phyloP scores from a whole-genome alignment of 2,113 vertebrate species.

The Amia ocellicauda region DNA sequence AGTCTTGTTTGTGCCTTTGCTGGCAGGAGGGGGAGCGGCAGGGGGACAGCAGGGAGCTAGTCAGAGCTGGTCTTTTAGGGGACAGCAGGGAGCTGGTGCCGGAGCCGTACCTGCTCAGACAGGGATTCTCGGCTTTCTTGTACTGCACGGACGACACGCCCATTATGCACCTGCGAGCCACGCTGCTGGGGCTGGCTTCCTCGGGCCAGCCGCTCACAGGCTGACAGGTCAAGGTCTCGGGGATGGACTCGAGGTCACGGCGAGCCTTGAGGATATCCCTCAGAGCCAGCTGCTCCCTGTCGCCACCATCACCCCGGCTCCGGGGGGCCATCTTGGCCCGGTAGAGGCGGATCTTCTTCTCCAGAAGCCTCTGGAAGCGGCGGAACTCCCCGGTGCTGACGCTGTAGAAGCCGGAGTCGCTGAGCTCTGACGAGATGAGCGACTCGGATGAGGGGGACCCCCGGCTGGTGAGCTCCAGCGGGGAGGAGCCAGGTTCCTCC shows the following conservation, averaged over 20 bases:
- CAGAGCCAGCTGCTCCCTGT: neutral
- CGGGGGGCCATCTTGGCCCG: slow-evolving; percentile 58
- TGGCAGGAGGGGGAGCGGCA: slow-evolving; percentile 66
- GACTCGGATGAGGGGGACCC: slow-evolving; percentile 57
- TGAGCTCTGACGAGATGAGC: slow-evolving; percentile 63
- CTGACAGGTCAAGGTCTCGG: slow-evolving; percentile 59
- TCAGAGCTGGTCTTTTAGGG: slow-evolving; percentile 41
- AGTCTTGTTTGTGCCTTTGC: slow-evolving; percentile 50
- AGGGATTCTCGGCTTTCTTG: slow-evolving; percentile 57
- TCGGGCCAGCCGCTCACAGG: slow-evolving; percentile 45
- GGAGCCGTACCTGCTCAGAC: slow-evolving; percentile 63
- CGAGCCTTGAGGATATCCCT: slow-evolving; percentile 66
- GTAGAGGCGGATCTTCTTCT: slow-evolving; percentile 65
- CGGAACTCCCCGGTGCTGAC: slow-evolving; percentile 64
- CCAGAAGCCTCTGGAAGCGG: slow-evolving; percentile 68
- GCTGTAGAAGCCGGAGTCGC: slow-evolving; percentile 65
- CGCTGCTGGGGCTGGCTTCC: slow-evolving; percentile 28
- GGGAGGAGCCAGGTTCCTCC: slow-evolving; percentile 54
- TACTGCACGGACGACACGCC: slow-evolving; percentile 64
- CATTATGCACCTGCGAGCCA: slow-evolving; percentile 48
- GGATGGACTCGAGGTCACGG: slow-evolving; percentile 70
- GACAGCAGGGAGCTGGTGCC: slow-evolving; percentile 62
- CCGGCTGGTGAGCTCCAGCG: slow-evolving; percentile 47
- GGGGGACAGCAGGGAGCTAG: slow-evolving; percentile 61
- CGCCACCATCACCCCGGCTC: slow-evolving; percentile 14